Evolutionary conservation across 2,113 vertebrate species (phyloP).

Genomic region (Anolis carolinensis): DNA sequence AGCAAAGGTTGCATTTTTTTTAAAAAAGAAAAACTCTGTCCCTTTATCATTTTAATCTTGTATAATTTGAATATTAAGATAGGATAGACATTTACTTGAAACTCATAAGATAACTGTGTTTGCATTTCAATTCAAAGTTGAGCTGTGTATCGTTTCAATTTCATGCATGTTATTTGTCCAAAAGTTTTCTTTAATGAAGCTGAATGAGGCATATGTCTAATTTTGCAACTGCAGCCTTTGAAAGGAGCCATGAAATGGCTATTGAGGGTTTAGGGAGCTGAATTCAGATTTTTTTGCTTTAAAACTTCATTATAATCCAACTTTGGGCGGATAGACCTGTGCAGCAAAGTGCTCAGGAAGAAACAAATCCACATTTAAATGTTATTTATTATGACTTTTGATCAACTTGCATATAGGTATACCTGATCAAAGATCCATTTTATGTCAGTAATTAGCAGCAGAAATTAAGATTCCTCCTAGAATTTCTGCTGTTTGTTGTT

Average conservation of each 20-base stretch:
- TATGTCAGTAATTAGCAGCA: neutral
- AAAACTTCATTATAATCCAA: neutral
- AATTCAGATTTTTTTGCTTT: neutral
- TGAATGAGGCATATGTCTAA: neutral
- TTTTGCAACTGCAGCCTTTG: neutral
- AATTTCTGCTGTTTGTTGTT: too few relatives aligned
- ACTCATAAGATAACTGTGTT: neutral
- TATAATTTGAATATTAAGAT: slow-evolving; percentile 9
- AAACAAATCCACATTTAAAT: neutral
- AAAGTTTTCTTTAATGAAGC: neutral
- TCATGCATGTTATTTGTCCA: neutral
- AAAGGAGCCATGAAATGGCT: neutral
- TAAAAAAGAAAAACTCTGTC: neutral
- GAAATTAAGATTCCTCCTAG: neutral
- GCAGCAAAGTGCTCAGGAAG: neutral
- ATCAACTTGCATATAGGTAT: neutral
- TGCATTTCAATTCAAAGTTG: neutral
- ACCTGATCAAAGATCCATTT: neutral
- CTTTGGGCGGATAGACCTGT: neutral
- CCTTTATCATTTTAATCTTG: neutral
- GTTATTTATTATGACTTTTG: neutral
- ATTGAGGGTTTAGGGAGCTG: neutral
- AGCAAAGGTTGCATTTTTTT: neutral
- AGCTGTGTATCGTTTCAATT: neutral
- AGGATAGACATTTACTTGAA: neutral